Conservation (phyloP, 2,888 invertebrate genomes). For the Phortica okadai region DNA sequence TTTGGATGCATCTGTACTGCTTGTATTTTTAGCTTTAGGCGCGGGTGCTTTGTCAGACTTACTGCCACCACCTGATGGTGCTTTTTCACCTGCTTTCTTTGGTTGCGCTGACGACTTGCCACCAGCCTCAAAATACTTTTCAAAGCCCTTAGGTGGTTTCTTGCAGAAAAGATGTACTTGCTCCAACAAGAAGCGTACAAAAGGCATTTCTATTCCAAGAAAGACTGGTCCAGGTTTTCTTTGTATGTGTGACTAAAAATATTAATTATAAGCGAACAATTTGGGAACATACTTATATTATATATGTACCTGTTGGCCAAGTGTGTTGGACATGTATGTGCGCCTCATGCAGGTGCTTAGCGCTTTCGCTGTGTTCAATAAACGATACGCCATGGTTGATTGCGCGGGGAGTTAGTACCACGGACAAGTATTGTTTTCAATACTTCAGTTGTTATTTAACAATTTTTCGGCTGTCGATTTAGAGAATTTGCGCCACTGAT, state of each 20-base stretch:
- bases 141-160: conserved; percentile 94
- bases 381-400: conserved; percentile 80
- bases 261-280: neutral
- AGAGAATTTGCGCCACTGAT: conserved; percentile 49
- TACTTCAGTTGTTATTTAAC: conserved; percentile 2
- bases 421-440: too few relatives aligned
- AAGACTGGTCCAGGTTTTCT: neutral
- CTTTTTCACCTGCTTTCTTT: conserved; percentile 41
- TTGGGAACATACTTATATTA: conserved; percentile 4
- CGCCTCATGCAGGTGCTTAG: conserved; percentile 77
- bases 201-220: conserved; percentile 55
- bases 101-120: conserved; percentile 57
- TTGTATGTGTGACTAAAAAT: neutral
- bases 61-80: conserved; percentile 71
- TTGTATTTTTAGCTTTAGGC: conserved; percentile 74
- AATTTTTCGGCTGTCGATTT: neutral
- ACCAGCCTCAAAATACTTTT: conserved; percentile 90
- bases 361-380: conserved; percentile 79
- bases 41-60: conserved; percentile 59
- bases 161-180: conserved; percentile 80
- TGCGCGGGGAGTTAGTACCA: neutral
- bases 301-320: conserved; percentile 75
- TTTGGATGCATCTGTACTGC: conserved; percentile 62
- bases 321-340: conserved; percentile 74
- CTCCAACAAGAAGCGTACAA: conserved; percentile 66